phyloP scores from a whole-genome alignment of 2,888 invertebrate genomes.

The Itoplectis maculator region DNA sequence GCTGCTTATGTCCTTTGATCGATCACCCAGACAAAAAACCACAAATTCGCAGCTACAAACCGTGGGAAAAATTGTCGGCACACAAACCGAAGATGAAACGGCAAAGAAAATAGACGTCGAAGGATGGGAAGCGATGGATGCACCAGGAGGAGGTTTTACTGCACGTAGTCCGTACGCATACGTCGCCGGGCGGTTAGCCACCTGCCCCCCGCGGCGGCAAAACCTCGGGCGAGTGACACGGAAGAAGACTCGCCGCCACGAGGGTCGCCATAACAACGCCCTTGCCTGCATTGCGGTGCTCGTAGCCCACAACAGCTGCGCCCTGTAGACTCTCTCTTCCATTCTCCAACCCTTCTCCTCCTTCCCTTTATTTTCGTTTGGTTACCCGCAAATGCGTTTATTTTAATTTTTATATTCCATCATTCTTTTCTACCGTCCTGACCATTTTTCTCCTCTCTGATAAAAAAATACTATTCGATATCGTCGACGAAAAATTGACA shows the following conservation, averaged over 20 bases:
- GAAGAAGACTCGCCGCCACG: constrained; percentile 74
- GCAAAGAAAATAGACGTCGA: background rate
- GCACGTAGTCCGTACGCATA: constrained; percentile 14
- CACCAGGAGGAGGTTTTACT: constrained; percentile 24
- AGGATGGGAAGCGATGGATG: background rate
- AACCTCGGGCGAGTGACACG: constrained; percentile 69
- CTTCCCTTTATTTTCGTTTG: background rate
- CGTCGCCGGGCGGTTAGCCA: constrained; percentile 35
- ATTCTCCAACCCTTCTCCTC: constrained; percentile 18
- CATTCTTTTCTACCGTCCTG: too few relatives aligned
- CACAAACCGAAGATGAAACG: too few relatives aligned
- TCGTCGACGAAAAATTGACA: too few relatives aligned
- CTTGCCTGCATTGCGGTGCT: constrained; percentile 83
- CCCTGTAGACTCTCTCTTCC: constrained; percentile 66
- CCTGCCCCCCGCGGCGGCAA: constrained; percentile 46
- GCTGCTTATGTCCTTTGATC: too few relatives aligned
- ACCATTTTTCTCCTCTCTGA: too few relatives aligned
- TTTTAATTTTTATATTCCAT: too few relatives aligned
- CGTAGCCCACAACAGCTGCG: constrained; percentile 68
- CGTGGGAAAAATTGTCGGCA: too few relatives aligned
- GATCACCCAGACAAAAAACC: too few relatives aligned
- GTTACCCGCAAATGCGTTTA: too few relatives aligned
- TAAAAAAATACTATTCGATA: too few relatives aligned
- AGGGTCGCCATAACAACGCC: constrained; percentile 84
- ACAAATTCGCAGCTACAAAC: too few relatives aligned